Base-by-base conservation (phyloP, 2,113 vertebrate genomes). In the Todiramphus saurophagus region DNA sequence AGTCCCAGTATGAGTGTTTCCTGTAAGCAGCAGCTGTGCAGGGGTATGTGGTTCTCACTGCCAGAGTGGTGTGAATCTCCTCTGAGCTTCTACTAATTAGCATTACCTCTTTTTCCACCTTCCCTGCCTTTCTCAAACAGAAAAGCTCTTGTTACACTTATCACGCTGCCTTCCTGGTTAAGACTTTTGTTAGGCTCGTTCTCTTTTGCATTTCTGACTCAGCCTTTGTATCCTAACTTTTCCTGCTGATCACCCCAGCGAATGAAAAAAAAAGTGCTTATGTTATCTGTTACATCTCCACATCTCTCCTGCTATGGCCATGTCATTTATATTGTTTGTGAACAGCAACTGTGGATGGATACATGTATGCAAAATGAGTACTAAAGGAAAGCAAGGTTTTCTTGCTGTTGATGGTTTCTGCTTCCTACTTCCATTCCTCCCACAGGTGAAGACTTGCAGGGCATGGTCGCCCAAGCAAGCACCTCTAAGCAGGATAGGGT, bases 11-110 rank as follows among this genome's bases (percentile, higher is more conserved):
- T 5, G 7, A 30, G 33, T 41, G 16, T 27, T 43, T 76, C 51
- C 46, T 41, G 8, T 56, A 62, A 81, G 59, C 64, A 77, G 51
- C 83, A 77, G 58, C 53, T 55, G 20, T 21, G 7, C 43, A 63
- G 7, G 24, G 37, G 31, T 60, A n/a, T 10, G 19, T 0, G 1
- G 41, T 62, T 76, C 51, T 72, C 12, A 2, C 20, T 72, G 58
- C 13, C 1, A 1, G 31, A 66, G 43, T 27, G 64, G 18, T 6
- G 14, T 55, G 63, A 48, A 27, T 76, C 50, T 66, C 50, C 24
- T 70, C 35, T 77, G 31, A 39, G 25, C 50, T 75, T 81, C 37
- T 66, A 19, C 16, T 48, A 35, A 91, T 68, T 27, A 59, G 44
- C 2, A 1, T 44, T 73, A 64, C 37, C 9, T 5, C 5, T 89